Evolutionary conservation across 2,113 vertebrate genomes (phyloP), one percentile per base, ranked within the genome.

Genomic region (Galbula dea): DNA sequence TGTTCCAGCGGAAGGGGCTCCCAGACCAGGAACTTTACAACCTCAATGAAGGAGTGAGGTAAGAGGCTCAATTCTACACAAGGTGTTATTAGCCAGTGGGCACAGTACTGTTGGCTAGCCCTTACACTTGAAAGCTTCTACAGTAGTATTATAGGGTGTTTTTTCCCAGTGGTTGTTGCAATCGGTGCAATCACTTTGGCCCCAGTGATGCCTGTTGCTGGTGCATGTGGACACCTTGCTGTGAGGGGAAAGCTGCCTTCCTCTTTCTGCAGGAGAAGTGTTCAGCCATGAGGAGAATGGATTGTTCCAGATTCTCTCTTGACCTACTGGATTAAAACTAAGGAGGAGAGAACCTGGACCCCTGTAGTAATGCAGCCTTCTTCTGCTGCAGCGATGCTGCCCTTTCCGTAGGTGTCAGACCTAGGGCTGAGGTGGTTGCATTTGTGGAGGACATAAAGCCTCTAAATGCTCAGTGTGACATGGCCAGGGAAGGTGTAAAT

Each of bases 41-140:
- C 92, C 98, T 99, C 94, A 99, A 99, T n/a, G 99, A 99, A 97
- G 99, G 99, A 30, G 99, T 99, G 96, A 98, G 99, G 99, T 99
- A 86, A 98, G 98, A 96, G 46, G 17, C 36, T 58, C 2, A 0
- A 11, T 48, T 78, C 63, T 51, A 8, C 5, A 1, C 26, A 26
- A 10, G 18, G 43, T 81, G 39, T 41, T 65, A 14, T 7, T 46
- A 68, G 45, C 36, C 30, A 39, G 32, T 3, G 1, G 32, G 37
- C 69, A 37, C 37, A 30, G 23, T 10, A 3, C 27, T 26, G 19
- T 73, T 20, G 75, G 61, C 37, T 51, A 48, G 18, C 51, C 32
- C 46, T 82, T 0, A 0, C 10, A 3, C 26, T 74, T 46, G 2
- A 19, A 82, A 82, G 22, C 52, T 75, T 39, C 52, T 72, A 20